phyloP scores from a whole-genome alignment of 1,140 invertebrate species.

The Berghia stephanieae region DNA sequence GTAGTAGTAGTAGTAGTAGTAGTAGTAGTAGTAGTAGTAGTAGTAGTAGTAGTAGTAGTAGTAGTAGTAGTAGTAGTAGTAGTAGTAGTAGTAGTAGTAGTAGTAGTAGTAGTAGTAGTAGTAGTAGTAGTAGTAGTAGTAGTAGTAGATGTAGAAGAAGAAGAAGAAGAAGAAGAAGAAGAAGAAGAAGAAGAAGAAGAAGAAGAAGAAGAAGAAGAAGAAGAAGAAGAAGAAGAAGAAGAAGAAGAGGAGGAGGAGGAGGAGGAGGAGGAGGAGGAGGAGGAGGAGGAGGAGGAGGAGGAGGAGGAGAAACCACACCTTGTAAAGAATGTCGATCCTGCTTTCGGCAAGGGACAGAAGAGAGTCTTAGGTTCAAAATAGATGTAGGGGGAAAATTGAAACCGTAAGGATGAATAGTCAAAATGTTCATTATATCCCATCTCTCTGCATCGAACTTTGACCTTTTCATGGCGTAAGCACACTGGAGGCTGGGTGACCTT shows the following conservation, averaged over 20 bases:
- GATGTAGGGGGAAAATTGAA: too few species aligned
- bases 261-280: background rate
- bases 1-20: too few species aligned
- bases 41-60: background rate
- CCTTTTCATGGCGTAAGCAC: too few species aligned
- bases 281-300: background rate
- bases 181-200: conserved; percentile 17
- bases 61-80: background rate
- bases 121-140: conserved; percentile 7
- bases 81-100: conserved; percentile 7
- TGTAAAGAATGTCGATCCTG: too few species aligned
- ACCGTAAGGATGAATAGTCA: too few species aligned
- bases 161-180: conserved; percentile 17
- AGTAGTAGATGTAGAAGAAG: background rate
- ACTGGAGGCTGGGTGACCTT: too few species aligned
- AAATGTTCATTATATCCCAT: too few species aligned
- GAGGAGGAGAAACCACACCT: too few species aligned
- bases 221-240: conserved; percentile 21
- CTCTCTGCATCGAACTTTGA: too few species aligned
- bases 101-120: conserved; percentile 8
- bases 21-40: too few species aligned
- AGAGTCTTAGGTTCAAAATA: too few species aligned
- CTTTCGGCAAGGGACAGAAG: too few species aligned
- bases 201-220: conserved; percentile 16
- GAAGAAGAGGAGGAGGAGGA: conserved; percentile 6